These are phyloP conservation scores for Tethya wilhelma DNA, from an alignment of 37 sponge, comb jelly and placozoan genomes.

Conservation along the genomic window DNA sequence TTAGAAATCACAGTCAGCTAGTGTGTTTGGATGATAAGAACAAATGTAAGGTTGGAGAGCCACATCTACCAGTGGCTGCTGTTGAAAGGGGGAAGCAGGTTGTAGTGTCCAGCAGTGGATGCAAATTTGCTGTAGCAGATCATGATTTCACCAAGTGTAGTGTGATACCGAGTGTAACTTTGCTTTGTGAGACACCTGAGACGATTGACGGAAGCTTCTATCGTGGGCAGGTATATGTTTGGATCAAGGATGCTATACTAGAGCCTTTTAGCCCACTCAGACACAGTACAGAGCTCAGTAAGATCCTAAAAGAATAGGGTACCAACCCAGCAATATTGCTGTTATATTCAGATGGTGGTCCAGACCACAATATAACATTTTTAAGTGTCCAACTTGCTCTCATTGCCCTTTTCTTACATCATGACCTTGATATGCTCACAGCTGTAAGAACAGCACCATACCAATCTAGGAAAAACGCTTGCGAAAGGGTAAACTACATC, in stretches of 20 bases:
- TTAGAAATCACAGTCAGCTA: background rate
- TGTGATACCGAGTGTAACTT: constrained; percentile 15
- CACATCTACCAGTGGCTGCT: constrained; percentile 51
- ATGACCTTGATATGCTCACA: constrained; percentile 42
- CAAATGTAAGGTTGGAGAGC: constrained; percentile 53
- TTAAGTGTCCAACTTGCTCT: constrained; percentile 25
- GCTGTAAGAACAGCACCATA: constrained; percentile 36
- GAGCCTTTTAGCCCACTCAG: no score
- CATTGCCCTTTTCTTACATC: constrained; percentile 36
- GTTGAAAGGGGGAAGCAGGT: constrained; percentile 40
- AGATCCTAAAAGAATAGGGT: no score
- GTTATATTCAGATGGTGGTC: constrained; percentile 62
- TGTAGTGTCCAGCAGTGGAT: constrained; percentile 2
- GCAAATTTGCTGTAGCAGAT: constrained; percentile 16
- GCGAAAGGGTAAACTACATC: constrained; percentile 6
- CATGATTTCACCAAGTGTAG: constrained; percentile 38
- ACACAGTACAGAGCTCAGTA: no score
- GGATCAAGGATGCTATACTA: no score
- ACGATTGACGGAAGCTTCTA: no score
- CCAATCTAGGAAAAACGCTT: constrained; percentile 25
- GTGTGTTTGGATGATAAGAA: constrained; percentile 42
- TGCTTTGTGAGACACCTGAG: no score
- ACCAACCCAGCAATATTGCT: constrained; percentile 1
- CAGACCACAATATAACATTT: constrained; percentile 54
- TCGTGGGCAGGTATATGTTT: no score